Percentiles rank a stretch among this genome's conserved stretches.
Conservation (phyloP, 2,888 invertebrate genomes). For the Seira musarum region DNA sequence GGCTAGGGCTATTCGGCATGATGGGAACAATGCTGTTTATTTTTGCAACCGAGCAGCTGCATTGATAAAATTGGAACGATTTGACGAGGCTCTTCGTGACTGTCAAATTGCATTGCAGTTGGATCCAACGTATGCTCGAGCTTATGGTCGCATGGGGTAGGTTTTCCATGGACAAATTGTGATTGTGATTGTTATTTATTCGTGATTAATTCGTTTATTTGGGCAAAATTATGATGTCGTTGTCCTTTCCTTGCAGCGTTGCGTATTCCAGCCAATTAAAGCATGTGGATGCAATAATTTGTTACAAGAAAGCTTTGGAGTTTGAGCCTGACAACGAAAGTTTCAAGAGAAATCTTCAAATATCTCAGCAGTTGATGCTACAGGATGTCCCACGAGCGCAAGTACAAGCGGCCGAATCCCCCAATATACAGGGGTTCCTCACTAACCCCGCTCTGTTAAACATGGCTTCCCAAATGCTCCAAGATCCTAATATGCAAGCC, state of each 20-base stretch:
- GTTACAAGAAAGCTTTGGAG: slow-evolving; percentile 89
- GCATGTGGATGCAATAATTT: slow-evolving; percentile 86
- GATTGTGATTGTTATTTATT: no score
- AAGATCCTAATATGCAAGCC: slow-evolving; percentile 89
- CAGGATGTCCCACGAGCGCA: slow-evolving; percentile 79
- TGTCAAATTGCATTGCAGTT: slow-evolving; percentile 90
- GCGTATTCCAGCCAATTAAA: slow-evolving; percentile 89
- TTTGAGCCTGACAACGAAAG: slow-evolving; percentile 94
- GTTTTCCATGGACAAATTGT: no score
- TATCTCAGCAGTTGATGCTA: slow-evolving; percentile 71
- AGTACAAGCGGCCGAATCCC: slow-evolving; percentile 71
- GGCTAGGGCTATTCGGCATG: slow-evolving; percentile 87
- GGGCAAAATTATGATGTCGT: no score
- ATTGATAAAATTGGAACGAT: slow-evolving; percentile 89
- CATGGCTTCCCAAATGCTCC: slow-evolving; percentile 88
- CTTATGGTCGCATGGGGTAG: slow-evolving; percentile 91
- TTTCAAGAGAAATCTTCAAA: slow-evolving; percentile 87
- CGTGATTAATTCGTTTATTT: no score
- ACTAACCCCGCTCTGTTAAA: slow-evolving; percentile 87
- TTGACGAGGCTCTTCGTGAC: slow-evolving; percentile 89
- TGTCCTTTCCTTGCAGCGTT: slow-evolving; percentile 73
- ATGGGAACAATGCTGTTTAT: slow-evolving; percentile 92
- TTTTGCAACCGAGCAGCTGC: slow-evolving; percentile 99
- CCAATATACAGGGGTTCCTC: slow-evolving; percentile 75
- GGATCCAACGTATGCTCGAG: slow-evolving; percentile 95